Percentiles rank a stretch among this genome's conserved stretches.
Evolutionary conservation across 2,888 invertebrate species (phyloP).

Genomic region (Scaeva pyrastri): DNA sequence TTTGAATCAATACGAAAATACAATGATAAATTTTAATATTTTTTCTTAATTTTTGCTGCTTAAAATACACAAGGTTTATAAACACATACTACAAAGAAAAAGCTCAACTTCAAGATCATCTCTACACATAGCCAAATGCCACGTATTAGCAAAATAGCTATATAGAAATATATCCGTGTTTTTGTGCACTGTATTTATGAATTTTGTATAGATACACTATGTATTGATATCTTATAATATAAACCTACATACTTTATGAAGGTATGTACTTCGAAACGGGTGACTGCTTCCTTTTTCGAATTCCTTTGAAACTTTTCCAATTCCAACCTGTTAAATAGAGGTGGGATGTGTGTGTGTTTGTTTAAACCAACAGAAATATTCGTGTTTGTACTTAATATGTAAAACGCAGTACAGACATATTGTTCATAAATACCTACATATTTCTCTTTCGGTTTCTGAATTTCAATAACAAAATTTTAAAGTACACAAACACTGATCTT

Average conservation of each 20-base stretch:
- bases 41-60: slow-evolving; percentile 37
- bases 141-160: slow-evolving; percentile 1
- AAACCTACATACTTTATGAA: no score
- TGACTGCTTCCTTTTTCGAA: slow-evolving; percentile 47
- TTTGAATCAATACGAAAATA: slow-evolving; percentile 44
- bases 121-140: background rate
- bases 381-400: slow-evolving; percentile 46
- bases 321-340: slow-evolving; percentile 30
- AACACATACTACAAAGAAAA: slow-evolving; percentile 20
- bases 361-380: slow-evolving; percentile 31
- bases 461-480: slow-evolving; percentile 2
- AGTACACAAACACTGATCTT: background rate
- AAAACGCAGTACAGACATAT: no score
- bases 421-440: no score
- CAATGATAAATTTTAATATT: slow-evolving; percentile 61
- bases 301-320: slow-evolving; percentile 51
- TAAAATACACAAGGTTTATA: slow-evolving; percentile 14
- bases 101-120: slow-evolving; percentile 57
- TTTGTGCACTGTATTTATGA: background rate
- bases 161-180: background rate
- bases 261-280: slow-evolving; percentile 5
- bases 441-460: slow-evolving; percentile 19
- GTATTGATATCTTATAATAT: background rate
- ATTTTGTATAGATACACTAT: background rate
- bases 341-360: slow-evolving; percentile 30